Evolutionary conservation across 2,113 vertebrate genomes (phyloP), one percentile per base, ranked within the genome.

Genomic region (Poeciliopsis retropinna): DNA sequence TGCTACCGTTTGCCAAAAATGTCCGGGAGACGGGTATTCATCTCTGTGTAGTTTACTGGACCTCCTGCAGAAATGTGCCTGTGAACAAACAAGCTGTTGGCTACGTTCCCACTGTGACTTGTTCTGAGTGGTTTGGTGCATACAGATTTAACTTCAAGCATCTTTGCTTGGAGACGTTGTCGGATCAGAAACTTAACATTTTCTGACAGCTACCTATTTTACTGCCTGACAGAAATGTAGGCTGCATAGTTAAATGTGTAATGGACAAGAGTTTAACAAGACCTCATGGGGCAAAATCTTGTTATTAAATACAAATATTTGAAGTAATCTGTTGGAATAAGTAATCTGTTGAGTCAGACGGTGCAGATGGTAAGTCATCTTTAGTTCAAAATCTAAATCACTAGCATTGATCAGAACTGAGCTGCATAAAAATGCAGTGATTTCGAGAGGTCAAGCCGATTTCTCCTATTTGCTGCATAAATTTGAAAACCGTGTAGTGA

Each of bases 21-120:
- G 79, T 84, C 66, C 17, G 72, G 31, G 77, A 86, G 75, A 73
- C 84, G 83, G 83, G 89, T 82, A 78, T 83, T 88, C 75, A 81
- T 83, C 76, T 85, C 74, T 75, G 72, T 70, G 60, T n/a, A 51
- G 73, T 68, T 87, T 83, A 88, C 89, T 81, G 13, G 72, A 60
- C 76, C 69, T 71, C 68, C 81, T 75, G 81, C 71, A 78, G 70
- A 80, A 87, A 73, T 76, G 64, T 85, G 76, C 60, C 44, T 68
- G 62, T 25, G 67, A 72, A 85, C 66, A 83, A 87, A 87, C 83
- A 77, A 73, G 70, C 66, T 64, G 70, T 3, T 85, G 81, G 81
- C 60, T 44, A 1, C 6, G 25, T 17, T 79, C 65, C 80, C 25
- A 27, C 4, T 51, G 41, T 22, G 63, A 70, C 69, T 9, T 76